Base-by-base conservation (phyloP, 92 coral and sea anemone genomes). In the Palythoa heliodiscus region DNA sequence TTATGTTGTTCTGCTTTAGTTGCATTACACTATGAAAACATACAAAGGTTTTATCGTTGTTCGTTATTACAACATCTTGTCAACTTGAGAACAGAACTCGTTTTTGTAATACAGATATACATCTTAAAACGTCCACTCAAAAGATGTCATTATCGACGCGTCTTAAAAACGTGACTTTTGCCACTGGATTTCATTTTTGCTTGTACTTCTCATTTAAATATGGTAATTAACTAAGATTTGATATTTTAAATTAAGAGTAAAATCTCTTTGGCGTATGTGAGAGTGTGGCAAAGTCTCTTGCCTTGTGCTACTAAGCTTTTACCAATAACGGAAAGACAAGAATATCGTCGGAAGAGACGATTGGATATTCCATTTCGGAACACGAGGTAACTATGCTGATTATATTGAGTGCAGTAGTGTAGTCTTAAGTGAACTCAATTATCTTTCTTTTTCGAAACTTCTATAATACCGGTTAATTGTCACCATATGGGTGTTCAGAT, bases 11-110 rank as follows among this genome's bases (percentile, higher is more conserved):
- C 40, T 43, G 73, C 39, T 80, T 20, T 80, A 29, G 61, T 48
- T 80, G 66, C 61, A 80, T 64, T 80, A 80, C 72, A 64, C 72
- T 68, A 40, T 70, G 81, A 80, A 80, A 80, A 80, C 84, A 80
- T 47, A 80, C 73, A 80, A 67, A 66, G 74, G 25, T 66, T 43
- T 67, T 47, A 47, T 80, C 84, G 19, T 25, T 22, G 47, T 66
- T 64, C 23, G 37, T 48, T 53, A 68, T 39, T 13, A 37, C 54
- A 0, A 19, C 39, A 15, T 50, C 58, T 2, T 43, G 24, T 48
- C 22, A 43, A 25, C 8, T 15, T 66, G 47, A 13, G 16, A 25
- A 47, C 9, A 47, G 43, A 24, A 66, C 74, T n/a, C 14, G 37
- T 25, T 23, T 47, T 12, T 67, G 60, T 48, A 11, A 11, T 52